Percentiles rank a stretch among this genome's conserved stretches.
Conservation (phyloP, 2,797 vertebrate genomes). For the Sebastes cheni region DNA sequence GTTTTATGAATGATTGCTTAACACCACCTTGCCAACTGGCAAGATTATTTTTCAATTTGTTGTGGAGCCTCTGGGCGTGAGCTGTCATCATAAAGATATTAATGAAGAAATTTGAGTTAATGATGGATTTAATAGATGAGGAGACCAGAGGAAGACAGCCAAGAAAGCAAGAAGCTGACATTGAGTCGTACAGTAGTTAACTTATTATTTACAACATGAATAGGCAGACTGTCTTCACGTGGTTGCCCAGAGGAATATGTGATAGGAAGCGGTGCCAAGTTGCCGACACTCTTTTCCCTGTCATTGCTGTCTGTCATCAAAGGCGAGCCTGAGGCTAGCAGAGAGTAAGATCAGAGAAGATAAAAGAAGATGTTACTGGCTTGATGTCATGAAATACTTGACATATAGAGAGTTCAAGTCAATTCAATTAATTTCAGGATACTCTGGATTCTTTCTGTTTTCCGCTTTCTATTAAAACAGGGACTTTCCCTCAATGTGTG, state of each 20-base stretch:
- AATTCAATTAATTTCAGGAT: neutral
- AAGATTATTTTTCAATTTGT: neutral
- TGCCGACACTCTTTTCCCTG: neutral
- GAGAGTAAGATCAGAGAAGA: slow-evolving; percentile 9
- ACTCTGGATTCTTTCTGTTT: neutral
- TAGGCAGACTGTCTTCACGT: neutral
- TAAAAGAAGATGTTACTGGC: neutral
- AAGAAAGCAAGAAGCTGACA: neutral
- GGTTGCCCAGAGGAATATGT: neutral
- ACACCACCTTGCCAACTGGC: neutral
- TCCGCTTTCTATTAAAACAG: neutral
- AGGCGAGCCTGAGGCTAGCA: neutral
- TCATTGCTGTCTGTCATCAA: slow-evolving; percentile 21
- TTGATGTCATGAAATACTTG: slow-evolving; percentile 24
- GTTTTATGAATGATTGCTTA: neutral
- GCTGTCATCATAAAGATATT: neutral
- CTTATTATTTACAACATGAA: neutral
- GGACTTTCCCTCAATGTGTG: neutral
- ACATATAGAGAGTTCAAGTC: neutral
- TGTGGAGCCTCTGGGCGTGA: neutral
- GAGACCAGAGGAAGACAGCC: too few species aligned
- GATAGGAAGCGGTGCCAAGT: neutral
- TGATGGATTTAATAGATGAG: neutral
- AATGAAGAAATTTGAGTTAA: neutral
- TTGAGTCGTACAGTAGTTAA: neutral